A percentile compares a stretch with the other conserved stretches of the same genome.
These are phyloP conservation scores for Geococcyx californianus DNA, from an alignment of 2,113 vertebrate genomes.

Conservation along the genomic window DNA sequence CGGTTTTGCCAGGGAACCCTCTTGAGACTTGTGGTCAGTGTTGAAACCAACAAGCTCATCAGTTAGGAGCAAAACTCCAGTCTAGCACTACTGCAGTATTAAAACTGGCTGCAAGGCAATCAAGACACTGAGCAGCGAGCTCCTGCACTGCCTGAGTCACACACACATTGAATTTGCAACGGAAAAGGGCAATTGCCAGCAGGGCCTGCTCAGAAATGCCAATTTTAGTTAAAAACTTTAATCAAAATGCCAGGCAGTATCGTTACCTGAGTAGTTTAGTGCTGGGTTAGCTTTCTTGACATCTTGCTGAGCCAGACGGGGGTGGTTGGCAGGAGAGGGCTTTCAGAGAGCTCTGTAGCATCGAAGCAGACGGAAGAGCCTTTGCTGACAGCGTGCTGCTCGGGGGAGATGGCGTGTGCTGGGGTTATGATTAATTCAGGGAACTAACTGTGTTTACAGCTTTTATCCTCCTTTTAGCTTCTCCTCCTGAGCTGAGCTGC, in stretches of 20 bases:
- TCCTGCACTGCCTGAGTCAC: not conserved
- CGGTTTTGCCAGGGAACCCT: not conserved
- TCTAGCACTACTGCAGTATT: not conserved
- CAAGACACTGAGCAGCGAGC: not conserved
- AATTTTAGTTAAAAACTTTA: not conserved
- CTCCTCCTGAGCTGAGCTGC: not conserved
- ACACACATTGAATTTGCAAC: not conserved
- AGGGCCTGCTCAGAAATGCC: slow-evolving; percentile 2
- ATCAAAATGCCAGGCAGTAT: not conserved
- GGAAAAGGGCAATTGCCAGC: slow-evolving; percentile 19
- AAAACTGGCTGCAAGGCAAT: not conserved
- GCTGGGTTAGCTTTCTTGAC: not conserved
- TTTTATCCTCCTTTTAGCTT: slow-evolving; percentile 18
- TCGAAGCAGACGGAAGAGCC: not conserved
- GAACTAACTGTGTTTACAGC: not conserved
- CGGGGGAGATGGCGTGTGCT: not conserved
- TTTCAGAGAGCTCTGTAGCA: not conserved
- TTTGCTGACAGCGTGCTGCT: slow-evolving; percentile 17
- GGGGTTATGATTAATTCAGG: slow-evolving; percentile 45
- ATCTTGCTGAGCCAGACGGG: slow-evolving; percentile 17
- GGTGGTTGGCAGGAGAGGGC: not conserved
- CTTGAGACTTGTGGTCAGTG: not conserved
- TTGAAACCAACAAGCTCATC: not conserved
- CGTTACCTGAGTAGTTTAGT: not conserved
- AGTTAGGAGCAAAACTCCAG: not conserved